Base-by-base conservation (phyloP, 2,888 invertebrate genomes). In the Entomobrya multifasciata region DNA sequence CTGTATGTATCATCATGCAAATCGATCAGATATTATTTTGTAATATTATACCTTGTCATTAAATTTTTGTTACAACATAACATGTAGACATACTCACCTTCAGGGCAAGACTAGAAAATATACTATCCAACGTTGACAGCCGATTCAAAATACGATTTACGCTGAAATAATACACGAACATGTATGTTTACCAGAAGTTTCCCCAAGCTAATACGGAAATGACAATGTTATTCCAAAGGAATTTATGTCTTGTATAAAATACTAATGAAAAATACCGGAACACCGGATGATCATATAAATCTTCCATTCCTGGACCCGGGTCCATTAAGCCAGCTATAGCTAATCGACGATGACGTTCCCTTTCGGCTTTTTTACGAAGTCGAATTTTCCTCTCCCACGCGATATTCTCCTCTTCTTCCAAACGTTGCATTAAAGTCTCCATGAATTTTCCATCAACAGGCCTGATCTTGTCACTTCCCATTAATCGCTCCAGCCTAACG, bases 361-460 rank as follows among this genome's bases (percentile, higher is more conserved):
- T 65, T 62, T 91, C 91, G 0, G 85, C 86, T 89, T 93, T 94
- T 93, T 92, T 95, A 95, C 92, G 95, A 94, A 93, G 95, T 93
- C 49, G 93, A 89, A 95, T 95, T 91, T 95, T 93, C 92, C 94
- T 94, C 90, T 94, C 94, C 93, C 95, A 95, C 88, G 93, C 94
- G 88, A 94, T 94, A 90, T 94, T 94, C 91, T 95, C 95, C 91
- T 95, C 95, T 67, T 94, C 94, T 47, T 94, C 93, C 88, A 95
- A 94, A 67, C 94, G 93, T 57, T 94, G 93, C 91, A 95, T 94
- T 78, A 95, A 93, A 27, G 94, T 94, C 87, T 93, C 94, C 95
- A 96, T 95, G 92, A 95, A 95, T 88, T 93, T 93, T 90, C 95
- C 93, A 92, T 95, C 95, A 1, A 95, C 95, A 85, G 95, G 93